Conservation (phyloP, 2,113 vertebrate species). For the Haemorhous mexicanus region DNA sequence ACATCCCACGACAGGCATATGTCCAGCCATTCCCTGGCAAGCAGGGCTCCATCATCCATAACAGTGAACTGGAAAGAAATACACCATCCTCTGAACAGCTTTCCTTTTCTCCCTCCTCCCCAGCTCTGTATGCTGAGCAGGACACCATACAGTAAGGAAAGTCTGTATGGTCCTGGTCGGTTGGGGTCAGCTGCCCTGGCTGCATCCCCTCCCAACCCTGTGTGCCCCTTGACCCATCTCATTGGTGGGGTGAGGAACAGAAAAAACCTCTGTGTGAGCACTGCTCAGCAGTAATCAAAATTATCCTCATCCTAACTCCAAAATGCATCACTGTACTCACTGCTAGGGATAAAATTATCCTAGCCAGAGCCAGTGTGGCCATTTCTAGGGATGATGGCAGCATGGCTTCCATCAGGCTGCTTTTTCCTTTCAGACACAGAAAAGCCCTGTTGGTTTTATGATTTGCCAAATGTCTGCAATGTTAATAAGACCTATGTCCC, state of each 20-base stretch:
- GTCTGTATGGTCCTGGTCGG: accelerated
- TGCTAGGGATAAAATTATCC: neutral
- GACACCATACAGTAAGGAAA: accelerated
- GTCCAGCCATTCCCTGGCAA: neutral
- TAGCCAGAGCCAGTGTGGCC: neutral
- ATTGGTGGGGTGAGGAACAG: neutral
- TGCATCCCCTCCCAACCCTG: accelerated
- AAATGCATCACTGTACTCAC: accelerated
- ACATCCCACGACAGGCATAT: neutral
- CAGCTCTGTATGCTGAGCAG: neutral
- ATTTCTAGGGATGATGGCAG: neutral
- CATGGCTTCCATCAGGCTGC: neutral
- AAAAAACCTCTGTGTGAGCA: neutral
- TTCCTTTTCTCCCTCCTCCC: neutral
- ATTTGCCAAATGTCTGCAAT: neutral
- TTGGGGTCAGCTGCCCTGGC: neutral
- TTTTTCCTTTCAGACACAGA: neutral
- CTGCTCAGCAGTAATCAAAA: neutral
- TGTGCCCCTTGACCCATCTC: neutral
- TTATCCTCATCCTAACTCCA: neutral
- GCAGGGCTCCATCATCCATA: neutral
- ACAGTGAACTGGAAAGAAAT: accelerated
- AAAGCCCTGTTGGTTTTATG: neutral
- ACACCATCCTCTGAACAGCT: neutral
- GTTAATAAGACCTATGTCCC: neutral